A percentile compares a stretch with the other conserved stretches of the same genome.
Conservation (phyloP, 2,888 invertebrate species). For the Drosophila melanocephala region DNA sequence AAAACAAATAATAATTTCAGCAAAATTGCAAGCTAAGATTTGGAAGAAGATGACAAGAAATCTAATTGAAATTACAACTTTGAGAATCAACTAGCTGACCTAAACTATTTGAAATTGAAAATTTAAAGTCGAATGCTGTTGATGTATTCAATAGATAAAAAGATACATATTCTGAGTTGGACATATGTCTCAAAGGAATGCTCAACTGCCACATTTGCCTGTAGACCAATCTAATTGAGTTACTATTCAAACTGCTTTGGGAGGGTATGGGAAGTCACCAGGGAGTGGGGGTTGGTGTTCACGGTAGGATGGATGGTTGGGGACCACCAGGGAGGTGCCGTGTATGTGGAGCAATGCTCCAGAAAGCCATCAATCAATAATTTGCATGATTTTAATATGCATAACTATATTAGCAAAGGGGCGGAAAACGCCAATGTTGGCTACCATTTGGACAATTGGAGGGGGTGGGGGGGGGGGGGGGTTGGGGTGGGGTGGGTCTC, state of each 20-base stretch:
- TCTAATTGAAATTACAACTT: background rate
- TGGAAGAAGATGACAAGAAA: background rate
- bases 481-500: background rate
- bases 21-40: background rate
- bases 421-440: background rate
- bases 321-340: background rate
- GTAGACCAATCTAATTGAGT: constrained; percentile 28
- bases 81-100: background rate
- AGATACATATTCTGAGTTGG: background rate
- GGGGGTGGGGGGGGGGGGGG: fast-evolving
- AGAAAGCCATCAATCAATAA: constrained; percentile 50
- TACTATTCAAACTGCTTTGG: constrained; percentile 4
- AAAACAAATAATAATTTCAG: background rate
- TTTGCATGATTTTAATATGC: constrained; percentile 74
- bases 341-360: background rate
- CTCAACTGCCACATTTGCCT: constrained; percentile 7
- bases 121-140: background rate
- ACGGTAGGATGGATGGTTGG: background rate
- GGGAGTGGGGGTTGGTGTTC: background rate
- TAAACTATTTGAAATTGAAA: background rate
- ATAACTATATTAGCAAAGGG: constrained; percentile 24
- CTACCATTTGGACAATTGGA: background rate
- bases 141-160: background rate
- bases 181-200: background rate
- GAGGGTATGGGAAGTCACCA: background rate